These are phyloP conservation scores for Hydrolagus colliei DNA, from an alignment of 2,797 vertebrate species.

Conservation along the genomic window DNA sequence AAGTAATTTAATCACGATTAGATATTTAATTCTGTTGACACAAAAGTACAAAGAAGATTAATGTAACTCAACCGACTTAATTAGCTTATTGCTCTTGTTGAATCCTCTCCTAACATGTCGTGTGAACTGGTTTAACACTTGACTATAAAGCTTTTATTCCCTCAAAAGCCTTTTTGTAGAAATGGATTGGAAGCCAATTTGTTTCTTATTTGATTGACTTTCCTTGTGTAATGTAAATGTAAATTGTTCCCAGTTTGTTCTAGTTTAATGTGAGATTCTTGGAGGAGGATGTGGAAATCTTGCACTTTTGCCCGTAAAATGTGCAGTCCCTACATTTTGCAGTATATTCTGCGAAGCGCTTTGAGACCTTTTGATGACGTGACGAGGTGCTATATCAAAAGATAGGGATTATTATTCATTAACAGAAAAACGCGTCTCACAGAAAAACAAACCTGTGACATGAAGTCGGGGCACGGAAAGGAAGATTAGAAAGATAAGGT, in stretches of 20 bases:
- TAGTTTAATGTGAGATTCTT: neutral
- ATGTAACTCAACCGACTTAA: slow-evolving; percentile 1
- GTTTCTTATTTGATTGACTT: neutral
- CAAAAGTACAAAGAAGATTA: slow-evolving; percentile 8
- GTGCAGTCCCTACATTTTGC: too few species aligned
- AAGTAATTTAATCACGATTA: neutral
- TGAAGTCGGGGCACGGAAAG: neutral
- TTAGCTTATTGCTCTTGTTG: neutral
- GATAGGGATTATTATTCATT: too few species aligned
- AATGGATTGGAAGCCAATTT: neutral
- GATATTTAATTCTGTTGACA: neutral
- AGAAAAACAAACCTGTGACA: neutral
- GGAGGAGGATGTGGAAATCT: neutral
- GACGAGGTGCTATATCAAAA: too few species aligned
- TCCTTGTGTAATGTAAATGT: neutral
- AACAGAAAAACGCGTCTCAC: neutral
- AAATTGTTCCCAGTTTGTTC: neutral
- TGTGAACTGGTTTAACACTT: neutral
- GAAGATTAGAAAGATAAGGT: neutral
- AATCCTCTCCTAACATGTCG: neutral
- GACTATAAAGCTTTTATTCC: neutral
- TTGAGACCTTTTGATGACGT: too few species aligned
- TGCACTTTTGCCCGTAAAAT: neutral
- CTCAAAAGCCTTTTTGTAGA: neutral
- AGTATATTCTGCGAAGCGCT: too few species aligned